Evolutionary conservation across 2,797 vertebrate species (phyloP).

Genomic region (Brachymystax lenok): DNA sequence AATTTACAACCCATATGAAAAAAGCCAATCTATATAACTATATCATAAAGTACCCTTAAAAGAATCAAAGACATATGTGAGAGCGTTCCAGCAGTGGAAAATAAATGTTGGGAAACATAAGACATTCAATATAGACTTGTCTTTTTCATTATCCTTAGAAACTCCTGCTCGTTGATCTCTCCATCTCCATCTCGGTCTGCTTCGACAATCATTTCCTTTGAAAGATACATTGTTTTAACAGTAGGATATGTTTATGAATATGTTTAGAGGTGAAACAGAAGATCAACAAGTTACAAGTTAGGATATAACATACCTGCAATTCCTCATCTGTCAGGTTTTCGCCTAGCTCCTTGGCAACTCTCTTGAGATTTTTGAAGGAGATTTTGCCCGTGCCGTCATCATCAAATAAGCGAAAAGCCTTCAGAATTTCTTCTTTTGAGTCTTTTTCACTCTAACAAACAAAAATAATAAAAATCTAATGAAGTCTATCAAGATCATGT

Average conservation of each 20-base stretch:
- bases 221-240: constrained; percentile 10
- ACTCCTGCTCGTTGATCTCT: constrained; percentile 92
- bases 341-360: constrained; percentile 90
- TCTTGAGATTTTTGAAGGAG: constrained; percentile 92
- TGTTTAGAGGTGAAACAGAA: not conserved
- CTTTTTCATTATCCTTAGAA: constrained; percentile 95
- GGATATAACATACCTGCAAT: constrained; percentile 78
- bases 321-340: constrained; percentile 94
- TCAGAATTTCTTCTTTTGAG: constrained; percentile 92
- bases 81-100: constrained; percentile 6
- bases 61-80: constrained; percentile 3
- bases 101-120: not conserved
- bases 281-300: not conserved
- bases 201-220: constrained; percentile 96
- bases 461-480: not conserved
- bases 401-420: constrained; percentile 93
- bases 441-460: constrained; percentile 86
- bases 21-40: constrained; percentile 8
- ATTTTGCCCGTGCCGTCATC: constrained; percentile 92
- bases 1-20: constrained; percentile 15
- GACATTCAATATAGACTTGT: constrained; percentile 83
- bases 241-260: not conserved
- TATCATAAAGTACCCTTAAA: constrained; percentile 27
- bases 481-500: not conserved
- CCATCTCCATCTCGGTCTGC: constrained; percentile 93